Percentiles rank a stretch among this genome's conserved stretches.
Evolutionary conservation across 2,888 invertebrate species (phyloP).

Genomic region (Zhuqinia jingwanae): DNA sequence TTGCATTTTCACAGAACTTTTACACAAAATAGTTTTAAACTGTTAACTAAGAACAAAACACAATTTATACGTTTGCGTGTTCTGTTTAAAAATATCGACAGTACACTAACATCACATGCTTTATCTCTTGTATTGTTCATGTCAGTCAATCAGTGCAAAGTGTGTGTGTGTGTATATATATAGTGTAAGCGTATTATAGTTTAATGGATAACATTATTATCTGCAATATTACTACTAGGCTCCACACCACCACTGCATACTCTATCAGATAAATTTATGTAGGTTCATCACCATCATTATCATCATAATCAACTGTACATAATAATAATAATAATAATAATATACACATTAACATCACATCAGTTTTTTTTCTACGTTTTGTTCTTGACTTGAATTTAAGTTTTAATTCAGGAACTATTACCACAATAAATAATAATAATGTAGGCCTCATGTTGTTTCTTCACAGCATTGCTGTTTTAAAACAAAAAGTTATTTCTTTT

Average conservation of each 20-base stretch:
- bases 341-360: constrained; percentile 11
- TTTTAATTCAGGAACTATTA: constrained; percentile 15
- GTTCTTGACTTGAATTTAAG: constrained; percentile 14
- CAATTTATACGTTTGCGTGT: too few species aligned
- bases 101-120: too few species aligned
- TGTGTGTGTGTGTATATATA: too few species aligned
- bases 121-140: too few species aligned
- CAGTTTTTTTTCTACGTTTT: constrained; percentile 12
- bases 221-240: too few species aligned
- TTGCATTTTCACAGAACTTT: neutral
- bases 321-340: constrained; percentile 5
- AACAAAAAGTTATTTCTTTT: constrained; percentile 15
- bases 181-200: too few species aligned
- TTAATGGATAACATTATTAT: too few species aligned
- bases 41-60: too few species aligned
- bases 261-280: constrained; percentile 59
- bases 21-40: too few species aligned
- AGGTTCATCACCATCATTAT: constrained; percentile 53
- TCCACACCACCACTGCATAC: neutral
- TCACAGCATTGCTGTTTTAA: constrained; percentile 38
- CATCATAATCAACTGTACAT: constrained; percentile 26
- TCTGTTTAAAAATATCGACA: too few species aligned
- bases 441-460: constrained; percentile 40
- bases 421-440: constrained; percentile 14
- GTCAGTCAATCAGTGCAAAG: too few species aligned